These are phyloP conservation scores for Linyphia triangularis DNA, from an alignment of 2,888 invertebrate genomes.

Conservation along the genomic window DNA sequence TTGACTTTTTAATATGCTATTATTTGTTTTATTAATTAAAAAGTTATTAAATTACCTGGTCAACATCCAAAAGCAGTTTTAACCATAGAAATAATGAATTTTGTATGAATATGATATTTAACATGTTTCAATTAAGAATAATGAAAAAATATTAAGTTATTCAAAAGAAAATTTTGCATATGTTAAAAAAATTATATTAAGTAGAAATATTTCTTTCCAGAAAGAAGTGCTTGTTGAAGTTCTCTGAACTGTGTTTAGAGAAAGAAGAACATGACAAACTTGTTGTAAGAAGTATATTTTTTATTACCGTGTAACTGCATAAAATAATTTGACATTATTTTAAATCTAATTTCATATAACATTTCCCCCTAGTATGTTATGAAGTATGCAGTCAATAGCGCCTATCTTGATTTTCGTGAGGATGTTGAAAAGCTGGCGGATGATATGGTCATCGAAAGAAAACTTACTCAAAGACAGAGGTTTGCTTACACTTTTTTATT, in stretches of 20 bases:
- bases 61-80: too few relatives aligned
- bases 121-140: too few relatives aligned
- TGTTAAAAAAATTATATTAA: too few relatives aligned
- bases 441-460: conserved; percentile 38
- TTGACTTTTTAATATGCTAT: too few relatives aligned
- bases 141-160: too few relatives aligned
- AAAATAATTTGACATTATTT: too few relatives aligned
- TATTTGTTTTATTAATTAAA: too few relatives aligned
- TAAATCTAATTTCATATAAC: not conserved
- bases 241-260: conserved; percentile 48
- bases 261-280: conserved; percentile 38
- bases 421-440: conserved; percentile 36
- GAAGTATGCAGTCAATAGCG: conserved; percentile 43
- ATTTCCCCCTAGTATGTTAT: conserved; percentile 26
- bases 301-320: too few relatives aligned
- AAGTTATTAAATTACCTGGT: too few relatives aligned
- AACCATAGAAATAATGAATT: too few relatives aligned
- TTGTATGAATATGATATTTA: too few relatives aligned
- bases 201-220: conserved; percentile 25
- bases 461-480: conserved; percentile 29
- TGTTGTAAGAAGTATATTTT: conserved; percentile 19
- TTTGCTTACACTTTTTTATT: conserved; percentile 1
- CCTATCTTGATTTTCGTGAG: conserved; percentile 33
- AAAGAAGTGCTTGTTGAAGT: conserved; percentile 41
- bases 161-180: too few relatives aligned